Evolutionary conservation across 1,140 invertebrate species (phyloP).

Genomic region (Drosophila hydei): DNA sequence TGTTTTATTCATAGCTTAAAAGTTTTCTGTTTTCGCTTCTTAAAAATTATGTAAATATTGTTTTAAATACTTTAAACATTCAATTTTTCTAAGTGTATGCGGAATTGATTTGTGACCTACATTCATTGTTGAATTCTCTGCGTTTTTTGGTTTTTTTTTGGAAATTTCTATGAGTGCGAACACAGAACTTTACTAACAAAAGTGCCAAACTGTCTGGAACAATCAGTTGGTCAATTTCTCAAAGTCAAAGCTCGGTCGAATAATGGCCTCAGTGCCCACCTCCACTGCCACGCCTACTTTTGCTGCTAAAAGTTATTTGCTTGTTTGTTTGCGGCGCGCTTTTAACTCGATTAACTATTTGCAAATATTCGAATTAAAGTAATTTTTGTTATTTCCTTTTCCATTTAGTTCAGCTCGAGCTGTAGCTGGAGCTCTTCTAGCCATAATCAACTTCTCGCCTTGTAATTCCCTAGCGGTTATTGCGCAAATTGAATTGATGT

Average conservation of each 20-base stretch:
- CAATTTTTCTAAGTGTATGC: neutral
- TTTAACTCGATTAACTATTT: slow-evolving; percentile 35
- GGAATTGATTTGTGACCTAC: slow-evolving; percentile 19
- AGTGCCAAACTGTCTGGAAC: slow-evolving; percentile 46
- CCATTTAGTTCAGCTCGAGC: neutral
- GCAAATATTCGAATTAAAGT: slow-evolving; percentile 35
- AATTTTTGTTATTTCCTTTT: slow-evolving; percentile 16
- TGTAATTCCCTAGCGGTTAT: slow-evolving; percentile 42
- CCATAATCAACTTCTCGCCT: slow-evolving; percentile 34
- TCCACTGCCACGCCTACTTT: neutral
- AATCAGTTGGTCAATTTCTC: slow-evolving; percentile 49
- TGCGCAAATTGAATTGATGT: slow-evolving; percentile 46
- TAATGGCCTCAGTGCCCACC: slow-evolving; percentile 34
- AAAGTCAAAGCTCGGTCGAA: slow-evolving; percentile 34
- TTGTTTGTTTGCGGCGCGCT: slow-evolving; percentile 26
- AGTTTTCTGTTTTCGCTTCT: neutral
- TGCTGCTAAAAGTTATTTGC: neutral
- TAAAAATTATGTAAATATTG: neutral
- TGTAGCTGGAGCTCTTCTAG: neutral
- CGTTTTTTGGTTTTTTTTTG: neutral
- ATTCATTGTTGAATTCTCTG: slow-evolving; percentile 7
- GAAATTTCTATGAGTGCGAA: slow-evolving; percentile 14
- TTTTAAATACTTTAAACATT: neutral
- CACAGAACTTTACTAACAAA: slow-evolving; percentile 28
- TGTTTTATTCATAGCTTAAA: no score